These are phyloP conservation scores for Halyomorpha halys DNA, from an alignment of 1,140 invertebrate genomes.

Conservation along the genomic window DNA sequence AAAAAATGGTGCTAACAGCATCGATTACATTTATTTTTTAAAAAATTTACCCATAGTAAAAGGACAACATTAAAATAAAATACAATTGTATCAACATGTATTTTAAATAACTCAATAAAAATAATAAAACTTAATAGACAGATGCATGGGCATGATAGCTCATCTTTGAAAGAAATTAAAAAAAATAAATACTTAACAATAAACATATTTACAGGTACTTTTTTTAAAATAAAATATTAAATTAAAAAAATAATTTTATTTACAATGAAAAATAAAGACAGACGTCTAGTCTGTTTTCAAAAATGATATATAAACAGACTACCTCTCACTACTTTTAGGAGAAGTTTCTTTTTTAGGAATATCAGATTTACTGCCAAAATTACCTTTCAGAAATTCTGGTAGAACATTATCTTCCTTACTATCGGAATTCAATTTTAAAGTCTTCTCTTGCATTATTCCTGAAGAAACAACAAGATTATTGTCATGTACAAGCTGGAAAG, in stretches of 20 bases:
- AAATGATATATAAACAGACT: background rate
- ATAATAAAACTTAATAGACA: too few species aligned
- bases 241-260: background rate
- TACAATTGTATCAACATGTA: too few species aligned
- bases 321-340: background rate
- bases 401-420: constrained; percentile 11
- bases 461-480: background rate
- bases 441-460: background rate
- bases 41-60: too few species aligned
- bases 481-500: background rate
- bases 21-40: too few species aligned
- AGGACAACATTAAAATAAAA: too few species aligned
- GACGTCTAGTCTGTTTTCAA: background rate
- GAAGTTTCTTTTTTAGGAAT: background rate
- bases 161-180: too few species aligned
- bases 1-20: too few species aligned
- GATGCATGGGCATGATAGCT: too few species aligned
- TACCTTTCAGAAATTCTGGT: constrained; percentile 3
- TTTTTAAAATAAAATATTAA: constrained; percentile 7
- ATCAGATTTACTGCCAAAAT: background rate
- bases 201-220: background rate
- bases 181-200: too few species aligned
- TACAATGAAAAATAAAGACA: background rate
- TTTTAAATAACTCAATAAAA: too few species aligned
- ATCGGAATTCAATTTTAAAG: background rate